Conservation (phyloP, 2,888 invertebrate species). For the Mesorhabditis spiculigera region DNA sequence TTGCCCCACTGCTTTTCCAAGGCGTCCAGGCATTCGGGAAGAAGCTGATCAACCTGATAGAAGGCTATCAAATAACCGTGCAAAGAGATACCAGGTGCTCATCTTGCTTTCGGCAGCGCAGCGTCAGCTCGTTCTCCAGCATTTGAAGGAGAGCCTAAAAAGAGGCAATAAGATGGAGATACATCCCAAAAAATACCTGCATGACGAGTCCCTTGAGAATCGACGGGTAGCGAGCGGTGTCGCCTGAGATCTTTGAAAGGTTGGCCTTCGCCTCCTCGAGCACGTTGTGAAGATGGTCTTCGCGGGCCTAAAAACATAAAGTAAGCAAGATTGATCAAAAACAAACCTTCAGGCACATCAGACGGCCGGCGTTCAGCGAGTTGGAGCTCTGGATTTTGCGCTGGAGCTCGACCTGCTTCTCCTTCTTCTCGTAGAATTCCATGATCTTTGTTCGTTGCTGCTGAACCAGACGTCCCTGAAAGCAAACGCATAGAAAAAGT, state of each 20-base stretch:
- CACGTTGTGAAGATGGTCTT: conserved; percentile 65
- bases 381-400: conserved; percentile 99
- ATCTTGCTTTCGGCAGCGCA: conserved; percentile 81
- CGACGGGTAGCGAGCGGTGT: conserved; percentile 73
- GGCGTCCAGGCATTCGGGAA: conserved; percentile 55
- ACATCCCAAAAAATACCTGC: conserved; percentile 57
- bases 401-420: conserved; percentile 96
- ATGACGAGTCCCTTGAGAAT: conserved; percentile 78
- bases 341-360: conserved; percentile 78
- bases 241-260: conserved; percentile 74
- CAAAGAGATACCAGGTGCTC: conserved; percentile 62
- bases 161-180: neutral
- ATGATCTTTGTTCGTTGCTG: conserved; percentile 97
- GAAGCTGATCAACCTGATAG: conserved; percentile 65
- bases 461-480: conserved; percentile 84
- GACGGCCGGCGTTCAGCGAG: conserved; percentile 94
- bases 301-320: conserved; percentile 44
- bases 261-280: conserved; percentile 86
- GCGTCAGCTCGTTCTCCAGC: conserved; percentile 75
- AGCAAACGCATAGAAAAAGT: neutral
- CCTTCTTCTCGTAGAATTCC: conserved; percentile 98
- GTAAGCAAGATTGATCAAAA: neutral
- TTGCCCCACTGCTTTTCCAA: conserved; percentile 48
- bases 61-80: too few species aligned
- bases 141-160: conserved; percentile 69